phyloP scores from a whole-genome alignment of 2,113 vertebrate genomes.

The Strix uralensis region DNA sequence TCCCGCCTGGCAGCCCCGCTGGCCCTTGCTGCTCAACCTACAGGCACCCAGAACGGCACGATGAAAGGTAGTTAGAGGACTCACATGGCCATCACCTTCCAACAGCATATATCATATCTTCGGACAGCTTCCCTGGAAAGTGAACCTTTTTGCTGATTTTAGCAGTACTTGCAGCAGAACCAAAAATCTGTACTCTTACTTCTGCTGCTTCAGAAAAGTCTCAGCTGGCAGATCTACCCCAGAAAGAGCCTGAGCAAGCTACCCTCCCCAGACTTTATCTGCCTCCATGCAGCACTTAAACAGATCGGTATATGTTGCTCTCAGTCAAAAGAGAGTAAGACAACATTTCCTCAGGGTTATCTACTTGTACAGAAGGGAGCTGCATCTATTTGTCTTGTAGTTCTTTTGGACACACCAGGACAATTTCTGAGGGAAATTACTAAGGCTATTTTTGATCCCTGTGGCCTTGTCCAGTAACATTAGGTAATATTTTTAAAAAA shows the following conservation, averaged over 20 bases:
- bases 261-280: background rate
- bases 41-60: fast-evolving
- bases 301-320: background rate
- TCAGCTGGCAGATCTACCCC: background rate
- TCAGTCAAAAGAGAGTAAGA: background rate
- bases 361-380: background rate
- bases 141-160: background rate
- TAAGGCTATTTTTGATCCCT: background rate
- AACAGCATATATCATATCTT: fast-evolving
- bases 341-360: background rate
- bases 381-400: background rate
- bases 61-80: fast-evolving
- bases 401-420: background rate
- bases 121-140: background rate
- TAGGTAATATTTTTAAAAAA: background rate
- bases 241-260: background rate
- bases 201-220: background rate
- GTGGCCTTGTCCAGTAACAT: background rate
- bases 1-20: background rate
- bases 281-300: background rate
- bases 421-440: background rate
- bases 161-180: background rate
- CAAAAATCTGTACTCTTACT: background rate
- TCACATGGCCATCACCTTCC: background rate
- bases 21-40: background rate